These are phyloP conservation scores for Nymphalis c-album DNA, from an alignment of 2,888 invertebrate species.

Conservation along the genomic window DNA sequence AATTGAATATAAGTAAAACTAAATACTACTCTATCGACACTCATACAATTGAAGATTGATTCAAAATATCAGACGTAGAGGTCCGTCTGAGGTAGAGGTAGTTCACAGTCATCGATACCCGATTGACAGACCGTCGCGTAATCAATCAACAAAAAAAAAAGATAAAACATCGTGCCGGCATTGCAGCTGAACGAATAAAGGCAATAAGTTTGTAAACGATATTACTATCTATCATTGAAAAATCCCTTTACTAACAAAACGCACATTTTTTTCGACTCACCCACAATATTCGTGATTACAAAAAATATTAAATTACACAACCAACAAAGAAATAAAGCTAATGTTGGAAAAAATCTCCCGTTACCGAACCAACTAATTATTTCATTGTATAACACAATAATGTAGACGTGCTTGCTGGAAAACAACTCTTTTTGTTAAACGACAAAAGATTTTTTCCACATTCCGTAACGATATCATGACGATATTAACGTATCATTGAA, in stretches of 20 bases:
- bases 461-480: constrained; percentile 64
- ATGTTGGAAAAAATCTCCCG: constrained; percentile 67
- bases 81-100: not conserved
- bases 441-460: constrained; percentile 68
- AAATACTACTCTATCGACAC: no score
- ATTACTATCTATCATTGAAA: constrained; percentile 44
- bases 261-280: constrained; percentile 58
- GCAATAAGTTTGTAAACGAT: constrained; percentile 43
- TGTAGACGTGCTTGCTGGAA: constrained; percentile 70
- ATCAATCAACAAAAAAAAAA: constrained; percentile 7
- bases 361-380: constrained; percentile 77
- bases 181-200: constrained; percentile 12
- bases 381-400: constrained; percentile 71
- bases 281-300: constrained; percentile 63
- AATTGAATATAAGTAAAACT: no score
- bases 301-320: constrained; percentile 79
- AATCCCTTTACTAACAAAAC: constrained; percentile 55
- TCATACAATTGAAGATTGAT: not conserved
- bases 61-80: not conserved
- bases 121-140: not conserved
- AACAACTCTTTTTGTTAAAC: constrained; percentile 71
- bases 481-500: constrained; percentile 60
- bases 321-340: constrained; percentile 67
- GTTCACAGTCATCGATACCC: constrained; percentile 6
- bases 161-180: not conserved